A percentile compares a stretch with the other conserved stretches of the same genome.
Evolutionary conservation across 2,888 invertebrate species (phyloP).

Genomic region (Saturnia pavonia): DNA sequence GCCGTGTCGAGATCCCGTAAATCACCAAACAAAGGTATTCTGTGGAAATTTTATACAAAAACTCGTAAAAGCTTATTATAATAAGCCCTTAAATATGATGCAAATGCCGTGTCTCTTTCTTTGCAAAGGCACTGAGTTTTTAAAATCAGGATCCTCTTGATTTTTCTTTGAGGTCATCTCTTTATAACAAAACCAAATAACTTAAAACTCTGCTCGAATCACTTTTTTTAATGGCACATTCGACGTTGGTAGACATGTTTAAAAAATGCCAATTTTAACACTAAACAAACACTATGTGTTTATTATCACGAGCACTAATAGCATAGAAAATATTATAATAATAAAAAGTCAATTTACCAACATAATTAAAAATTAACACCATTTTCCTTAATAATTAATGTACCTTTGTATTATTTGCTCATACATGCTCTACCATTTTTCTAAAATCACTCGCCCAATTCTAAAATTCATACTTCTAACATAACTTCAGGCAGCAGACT

Average conservation of each 20-base stretch:
- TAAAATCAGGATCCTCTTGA: no score
- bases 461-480: no score
- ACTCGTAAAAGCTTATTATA: neutral
- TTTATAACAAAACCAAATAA: neutral
- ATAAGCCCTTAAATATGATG: neutral
- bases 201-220: neutral
- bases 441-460: no score
- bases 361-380: no score
- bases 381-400: no score
- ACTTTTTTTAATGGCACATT: neutral
- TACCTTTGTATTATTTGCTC: no score
- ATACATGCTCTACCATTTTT: no score
- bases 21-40: constrained; percentile 1
- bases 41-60: neutral
- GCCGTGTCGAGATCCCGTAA: neutral
- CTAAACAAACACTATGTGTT: neutral
- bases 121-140: no score
- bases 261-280: neutral
- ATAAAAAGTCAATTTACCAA: no score
- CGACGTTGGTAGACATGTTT: neutral
- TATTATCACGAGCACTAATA: no score
- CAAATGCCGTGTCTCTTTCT: neutral
- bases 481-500: no score
- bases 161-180: neutral
- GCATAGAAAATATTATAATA: no score